These are phyloP conservation scores for Eremobia ochroleuca DNA, from an alignment of 2,888 invertebrate genomes.

Conservation along the genomic window DNA sequence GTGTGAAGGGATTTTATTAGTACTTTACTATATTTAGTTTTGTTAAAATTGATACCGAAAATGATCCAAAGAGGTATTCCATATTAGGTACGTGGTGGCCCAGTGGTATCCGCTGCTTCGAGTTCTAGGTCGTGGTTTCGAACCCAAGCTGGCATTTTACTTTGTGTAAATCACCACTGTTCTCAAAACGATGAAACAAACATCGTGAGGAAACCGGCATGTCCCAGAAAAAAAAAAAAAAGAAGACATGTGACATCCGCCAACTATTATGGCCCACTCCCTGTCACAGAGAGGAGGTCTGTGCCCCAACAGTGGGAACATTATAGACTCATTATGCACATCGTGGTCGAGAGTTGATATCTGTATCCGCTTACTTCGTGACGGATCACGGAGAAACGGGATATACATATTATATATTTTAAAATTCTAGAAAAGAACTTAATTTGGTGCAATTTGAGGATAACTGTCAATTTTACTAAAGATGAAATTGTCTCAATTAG, in stretches of 20 bases:
- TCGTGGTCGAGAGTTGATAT: not conserved
- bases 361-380: not conserved
- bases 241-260: too few species aligned
- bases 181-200: not conserved
- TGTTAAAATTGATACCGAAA: not conserved
- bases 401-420: not conserved
- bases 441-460: not conserved
- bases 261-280: not conserved
- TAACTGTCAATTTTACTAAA: not conserved
- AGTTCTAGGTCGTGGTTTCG: not conserved
- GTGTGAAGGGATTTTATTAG: not conserved
- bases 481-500: not conserved
- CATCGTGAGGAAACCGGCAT: not conserved
- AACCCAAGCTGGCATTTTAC: not conserved
- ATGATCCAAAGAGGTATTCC: not conserved
- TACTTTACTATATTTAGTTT: not conserved
- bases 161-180: not conserved
- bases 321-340: not conserved
- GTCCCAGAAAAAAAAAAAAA: not conserved
- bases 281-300: not conserved
- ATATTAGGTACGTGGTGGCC: not conserved
- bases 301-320: not conserved
- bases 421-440: not conserved
- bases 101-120: too few species aligned
- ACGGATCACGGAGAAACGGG: not conserved